Evolutionary conservation across 92 coral and sea anemone genomes (phyloP).

Genomic region (Desmophyllum pertusum): DNA sequence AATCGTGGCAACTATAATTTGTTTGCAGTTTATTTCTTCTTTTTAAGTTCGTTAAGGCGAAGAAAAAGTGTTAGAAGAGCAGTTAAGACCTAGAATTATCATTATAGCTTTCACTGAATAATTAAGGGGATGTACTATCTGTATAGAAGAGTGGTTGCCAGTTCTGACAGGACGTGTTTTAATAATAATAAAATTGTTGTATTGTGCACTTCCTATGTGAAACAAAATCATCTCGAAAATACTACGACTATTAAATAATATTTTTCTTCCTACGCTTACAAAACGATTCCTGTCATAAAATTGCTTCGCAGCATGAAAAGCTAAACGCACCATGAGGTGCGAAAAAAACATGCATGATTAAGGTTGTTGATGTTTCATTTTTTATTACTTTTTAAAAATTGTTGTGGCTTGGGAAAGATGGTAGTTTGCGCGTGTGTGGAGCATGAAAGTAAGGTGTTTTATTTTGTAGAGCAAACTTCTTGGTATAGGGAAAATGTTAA

Average conservation of each 20-base stretch:
- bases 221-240: constrained; percentile 20
- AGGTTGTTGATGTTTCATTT: constrained; percentile 13
- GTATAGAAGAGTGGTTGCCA: background rate
- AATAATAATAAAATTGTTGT: constrained; percentile 12
- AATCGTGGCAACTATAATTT: background rate
- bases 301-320: constrained; percentile 34
- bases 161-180: background rate
- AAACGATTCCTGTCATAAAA: constrained; percentile 16
- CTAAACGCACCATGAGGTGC: constrained; percentile 14
- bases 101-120: background rate
- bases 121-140: background rate
- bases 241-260: constrained; percentile 25
- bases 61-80: background rate
- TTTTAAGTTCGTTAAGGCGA: constrained; percentile 3
- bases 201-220: constrained; percentile 22
- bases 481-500: background rate
- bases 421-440: background rate
- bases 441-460: background rate
- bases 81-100: background rate
- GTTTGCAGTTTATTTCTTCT: constrained; percentile 10
- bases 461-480: background rate
- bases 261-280: constrained; percentile 15
- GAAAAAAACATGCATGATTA: constrained; percentile 15
- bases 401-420: background rate
- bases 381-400: constrained; percentile 23